Evolutionary conservation across 2,888 invertebrate species (phyloP).

Genomic region (Tiliacea aurago): DNA sequence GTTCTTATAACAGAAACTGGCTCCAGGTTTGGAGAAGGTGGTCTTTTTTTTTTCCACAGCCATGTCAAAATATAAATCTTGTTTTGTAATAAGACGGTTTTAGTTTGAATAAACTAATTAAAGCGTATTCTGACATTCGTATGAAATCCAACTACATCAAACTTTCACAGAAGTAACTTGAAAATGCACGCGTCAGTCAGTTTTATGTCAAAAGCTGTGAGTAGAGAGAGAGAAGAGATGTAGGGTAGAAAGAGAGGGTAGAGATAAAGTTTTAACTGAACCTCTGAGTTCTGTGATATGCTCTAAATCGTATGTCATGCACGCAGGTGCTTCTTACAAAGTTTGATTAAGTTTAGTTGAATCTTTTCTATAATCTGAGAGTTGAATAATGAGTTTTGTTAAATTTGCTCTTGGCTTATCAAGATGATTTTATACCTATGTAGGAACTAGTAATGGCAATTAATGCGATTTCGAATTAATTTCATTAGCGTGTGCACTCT

Average conservation of each 20-base stretch:
- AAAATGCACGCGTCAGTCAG: background rate
- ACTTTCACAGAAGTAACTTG: constrained; percentile 3
- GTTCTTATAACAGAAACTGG: no score
- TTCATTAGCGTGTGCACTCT: no score
- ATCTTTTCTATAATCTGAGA: no score
- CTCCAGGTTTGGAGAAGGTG: no score
- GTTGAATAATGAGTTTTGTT: background rate
- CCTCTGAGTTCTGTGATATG: background rate
- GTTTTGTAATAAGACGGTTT: background rate
- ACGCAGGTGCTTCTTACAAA: background rate
- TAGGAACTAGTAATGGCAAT: background rate
- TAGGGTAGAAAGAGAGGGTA: no score
- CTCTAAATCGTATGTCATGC: background rate
- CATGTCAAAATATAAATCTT: no score
- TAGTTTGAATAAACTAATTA: background rate
- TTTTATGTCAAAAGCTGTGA: constrained; percentile 6
- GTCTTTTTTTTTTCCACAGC: no score
- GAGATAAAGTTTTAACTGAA: constrained; percentile 10
- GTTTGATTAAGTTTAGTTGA: background rate
- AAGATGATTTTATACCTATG: background rate
- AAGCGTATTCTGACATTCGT: background rate
- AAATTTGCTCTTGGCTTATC: background rate
- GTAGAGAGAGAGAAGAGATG: no score
- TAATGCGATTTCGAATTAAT: no score
- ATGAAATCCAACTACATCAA: constrained; percentile 2